Conservation (phyloP, 2,797 vertebrate species). For the Sebastes diploproa region DNA sequence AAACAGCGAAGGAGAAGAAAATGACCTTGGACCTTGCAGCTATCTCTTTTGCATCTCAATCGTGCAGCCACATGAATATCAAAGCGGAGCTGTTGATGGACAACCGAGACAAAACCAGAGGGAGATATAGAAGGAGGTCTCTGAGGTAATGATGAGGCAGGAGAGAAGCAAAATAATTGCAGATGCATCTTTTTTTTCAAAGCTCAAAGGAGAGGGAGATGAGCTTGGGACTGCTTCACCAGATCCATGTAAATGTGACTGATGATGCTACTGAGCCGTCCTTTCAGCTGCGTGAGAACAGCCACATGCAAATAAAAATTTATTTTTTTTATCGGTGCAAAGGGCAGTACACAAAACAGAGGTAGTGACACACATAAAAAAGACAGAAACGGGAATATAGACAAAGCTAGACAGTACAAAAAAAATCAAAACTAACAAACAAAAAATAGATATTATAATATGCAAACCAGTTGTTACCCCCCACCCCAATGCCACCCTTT, state of each 20-base stretch:
- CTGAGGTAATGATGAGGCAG: conserved; percentile 63
- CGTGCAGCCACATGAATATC: conserved; percentile 74
- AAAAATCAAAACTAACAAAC: not conserved
- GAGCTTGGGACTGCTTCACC: conserved; percentile 45
- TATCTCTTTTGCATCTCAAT: conserved; percentile 70
- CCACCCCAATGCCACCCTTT: not conserved
- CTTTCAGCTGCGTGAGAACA: conserved; percentile 7
- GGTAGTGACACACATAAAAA: not conserved
- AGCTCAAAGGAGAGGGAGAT: conserved; percentile 59
- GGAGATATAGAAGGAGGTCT: conserved; percentile 34
- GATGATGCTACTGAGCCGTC: not conserved
- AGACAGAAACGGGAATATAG: not conserved
- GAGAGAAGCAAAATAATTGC: conserved; percentile 64
- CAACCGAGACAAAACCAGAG: conserved; percentile 44
- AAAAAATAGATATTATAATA: not conserved
- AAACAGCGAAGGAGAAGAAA: conserved; percentile 40
- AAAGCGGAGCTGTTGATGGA: conserved; percentile 75
- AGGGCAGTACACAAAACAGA: not conserved
- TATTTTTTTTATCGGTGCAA: not conserved
- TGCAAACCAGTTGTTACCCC: not conserved
- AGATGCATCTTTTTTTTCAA: conserved; percentile 63
- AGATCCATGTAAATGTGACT: conserved; percentile 50
- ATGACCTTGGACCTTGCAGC: conserved; percentile 60
- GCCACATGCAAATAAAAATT: conserved; percentile 15
- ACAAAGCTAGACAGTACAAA: not conserved